These are phyloP conservation scores for Xerus inauris DNA, from an alignment of 2,113 vertebrate genomes.

Conservation along the genomic window DNA sequence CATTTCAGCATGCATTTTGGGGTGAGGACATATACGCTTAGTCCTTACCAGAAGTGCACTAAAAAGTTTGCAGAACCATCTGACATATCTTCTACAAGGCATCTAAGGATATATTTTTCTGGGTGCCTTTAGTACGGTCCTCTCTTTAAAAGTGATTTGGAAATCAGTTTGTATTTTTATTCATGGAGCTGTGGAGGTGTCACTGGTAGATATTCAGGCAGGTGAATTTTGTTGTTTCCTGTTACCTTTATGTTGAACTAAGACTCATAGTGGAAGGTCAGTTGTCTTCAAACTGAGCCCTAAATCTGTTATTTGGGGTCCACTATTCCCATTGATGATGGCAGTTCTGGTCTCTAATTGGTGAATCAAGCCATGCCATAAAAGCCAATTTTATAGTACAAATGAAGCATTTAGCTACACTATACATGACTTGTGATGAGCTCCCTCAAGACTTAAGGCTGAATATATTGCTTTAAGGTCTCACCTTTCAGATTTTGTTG, in stretches of 20 bases:
- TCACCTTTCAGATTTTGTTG: not conserved
- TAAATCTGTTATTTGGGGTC: not conserved
- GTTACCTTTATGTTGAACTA: not conserved
- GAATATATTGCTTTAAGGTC: not conserved
- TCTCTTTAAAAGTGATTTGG: not conserved
- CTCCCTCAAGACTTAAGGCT: not conserved
- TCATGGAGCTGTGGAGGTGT: not conserved
- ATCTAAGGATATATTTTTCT: not conserved
- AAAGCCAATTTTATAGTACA: not conserved
- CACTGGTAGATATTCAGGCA: not conserved
- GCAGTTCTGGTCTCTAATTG: slow-evolving; percentile 49
- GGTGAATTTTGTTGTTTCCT: not conserved
- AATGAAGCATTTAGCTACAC: slow-evolving; percentile 42
- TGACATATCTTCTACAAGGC: not conserved
- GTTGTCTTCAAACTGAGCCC: not conserved
- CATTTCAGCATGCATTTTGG: not conserved
- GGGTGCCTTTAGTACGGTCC: not conserved
- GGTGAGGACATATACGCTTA: too few relatives aligned
- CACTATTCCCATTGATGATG: not conserved
- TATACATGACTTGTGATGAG: slow-evolving; percentile 7
- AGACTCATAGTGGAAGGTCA: not conserved
- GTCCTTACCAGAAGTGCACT: not conserved
- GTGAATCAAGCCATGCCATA: slow-evolving; percentile 35
- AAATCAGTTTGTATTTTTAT: not conserved
- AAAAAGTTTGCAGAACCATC: not conserved